Evolutionary conservation across 2,797 vertebrate genomes (phyloP).

Genomic region (Notolepis coatsorum): DNA sequence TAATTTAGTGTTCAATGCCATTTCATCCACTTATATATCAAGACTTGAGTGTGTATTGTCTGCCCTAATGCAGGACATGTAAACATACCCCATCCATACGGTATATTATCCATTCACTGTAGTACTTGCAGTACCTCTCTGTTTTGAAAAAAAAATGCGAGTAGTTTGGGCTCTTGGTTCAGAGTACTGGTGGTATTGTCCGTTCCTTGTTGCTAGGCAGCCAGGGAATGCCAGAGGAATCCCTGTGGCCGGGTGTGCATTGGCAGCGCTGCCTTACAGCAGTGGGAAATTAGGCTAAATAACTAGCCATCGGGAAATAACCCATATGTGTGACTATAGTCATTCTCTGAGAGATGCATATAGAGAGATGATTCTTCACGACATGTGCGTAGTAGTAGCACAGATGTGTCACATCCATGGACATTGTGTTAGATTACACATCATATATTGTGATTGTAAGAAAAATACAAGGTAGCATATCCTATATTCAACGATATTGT

Average conservation of each 20-base stretch:
- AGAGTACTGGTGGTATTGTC: conserved; percentile 70
- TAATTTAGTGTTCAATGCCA: no score
- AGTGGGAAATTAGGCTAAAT: conserved; percentile 54
- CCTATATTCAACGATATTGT: no score
- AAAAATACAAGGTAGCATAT: no score
- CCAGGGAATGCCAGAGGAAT: conserved; percentile 73
- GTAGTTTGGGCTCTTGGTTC: conserved; percentile 47
- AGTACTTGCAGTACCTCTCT: conserved; percentile 44
- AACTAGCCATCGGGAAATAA: conserved; percentile 40
- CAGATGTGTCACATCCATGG: no score
- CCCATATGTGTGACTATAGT: conserved; percentile 23
- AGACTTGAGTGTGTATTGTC: background rate
- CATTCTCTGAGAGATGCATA: background rate
- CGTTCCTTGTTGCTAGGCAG: conserved; percentile 81
- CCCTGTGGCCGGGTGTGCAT: conserved; percentile 61
- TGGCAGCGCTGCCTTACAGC: conserved; percentile 47
- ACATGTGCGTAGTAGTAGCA: no score
- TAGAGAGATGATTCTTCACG: no score
- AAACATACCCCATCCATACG: conserved; percentile 33
- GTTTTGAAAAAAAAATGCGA: conserved; percentile 51
- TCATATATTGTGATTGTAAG: no score
- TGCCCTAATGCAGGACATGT: conserved; percentile 5
- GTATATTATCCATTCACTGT: conserved; percentile 17
- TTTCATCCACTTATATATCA: no score
- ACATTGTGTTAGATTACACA: no score